Conservation (phyloP, 2,888 invertebrate species). For the Harmothoe impar region DNA sequence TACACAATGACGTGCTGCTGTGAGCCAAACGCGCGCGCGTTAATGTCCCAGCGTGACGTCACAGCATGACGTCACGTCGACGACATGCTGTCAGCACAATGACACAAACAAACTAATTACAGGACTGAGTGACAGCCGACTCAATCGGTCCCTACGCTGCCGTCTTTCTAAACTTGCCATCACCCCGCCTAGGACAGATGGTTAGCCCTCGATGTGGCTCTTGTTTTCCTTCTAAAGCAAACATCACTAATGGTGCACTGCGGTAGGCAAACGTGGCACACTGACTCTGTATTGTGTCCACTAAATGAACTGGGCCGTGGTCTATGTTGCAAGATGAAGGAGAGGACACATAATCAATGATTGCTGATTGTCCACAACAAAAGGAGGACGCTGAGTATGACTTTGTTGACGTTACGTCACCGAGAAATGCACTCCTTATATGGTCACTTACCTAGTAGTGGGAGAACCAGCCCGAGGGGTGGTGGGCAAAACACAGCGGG, state of each 20-base stretch:
- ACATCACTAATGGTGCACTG: conserved; percentile 26
- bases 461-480: neutral
- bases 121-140: conserved; percentile 53
- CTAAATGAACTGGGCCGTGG: conserved; percentile 21
- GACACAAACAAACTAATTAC: conserved; percentile 61
- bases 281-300: neutral
- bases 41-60: conserved; percentile 59
- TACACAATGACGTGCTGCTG: conserved; percentile 54
- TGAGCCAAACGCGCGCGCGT: conserved; percentile 15
- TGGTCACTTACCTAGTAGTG: neutral
- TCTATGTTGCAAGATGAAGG: neutral
- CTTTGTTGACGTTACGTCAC: conserved; percentile 37
- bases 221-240: conserved; percentile 40
- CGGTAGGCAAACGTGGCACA: conserved; percentile 41
- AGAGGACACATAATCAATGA: conserved; percentile 46
- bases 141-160: conserved; percentile 14
- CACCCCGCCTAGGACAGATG: conserved; percentile 49
- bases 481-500: neutral
- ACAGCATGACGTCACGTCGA: conserved; percentile 56
- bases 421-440: conserved; percentile 15
- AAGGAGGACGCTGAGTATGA: neutral
- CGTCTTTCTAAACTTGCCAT: conserved; percentile 9
- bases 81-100: conserved; percentile 58
- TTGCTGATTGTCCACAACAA: conserved; percentile 38
- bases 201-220: conserved; percentile 10